Base-by-base conservation (phyloP, 2,888 invertebrate species). In the Sarcophaga variegata region DNA sequence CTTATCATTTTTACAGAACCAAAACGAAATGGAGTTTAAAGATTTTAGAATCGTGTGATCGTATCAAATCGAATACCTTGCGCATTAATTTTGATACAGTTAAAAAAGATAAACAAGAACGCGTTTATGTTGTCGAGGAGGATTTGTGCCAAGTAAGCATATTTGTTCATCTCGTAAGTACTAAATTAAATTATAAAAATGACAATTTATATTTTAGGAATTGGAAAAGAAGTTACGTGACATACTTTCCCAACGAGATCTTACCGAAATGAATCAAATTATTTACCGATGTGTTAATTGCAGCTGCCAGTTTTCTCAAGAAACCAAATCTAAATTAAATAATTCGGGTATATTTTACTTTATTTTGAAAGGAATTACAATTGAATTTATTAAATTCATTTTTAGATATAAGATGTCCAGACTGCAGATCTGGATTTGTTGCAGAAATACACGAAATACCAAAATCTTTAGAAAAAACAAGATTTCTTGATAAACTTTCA, bases 251-350 rank as follows among this genome's bases (percentile, higher is more conserved):
- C 91, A 93, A 69, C 93, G 94, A 60, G 93, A 94, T 75, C 93
- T 95, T 71, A 91, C 90, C 54, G 94, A 94, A 89, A 93, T 94
- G 92, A 94, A 94, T 84, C 94, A 95, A 89, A 93, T 92, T 45
- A 91, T 94, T 4, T 95, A 94, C 90, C 93, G 93, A 88, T 96
- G 96, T 90, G 94, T 96, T 90, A 96, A 95, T 90, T 96, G 96
- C 89, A 94, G 94, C 4, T 94, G 95, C 12, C 94, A 95, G 88
- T 96, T 96, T 91, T 94, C 94, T 2, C 94, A 94, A 83, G 95
- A 95, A 88, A 92, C 89, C 27, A 91, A 90, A 79, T 88, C 85
- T 11, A 91, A 90, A 60, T 88, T 88, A 17, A 89, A 90, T 14
- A 90, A 89, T 74, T 83, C 82, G 25, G 91, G 93, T 93, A 89